Evolutionary conservation across 2,113 vertebrate genomes (phyloP).

Genomic region (Mohoua ochrocephala): DNA sequence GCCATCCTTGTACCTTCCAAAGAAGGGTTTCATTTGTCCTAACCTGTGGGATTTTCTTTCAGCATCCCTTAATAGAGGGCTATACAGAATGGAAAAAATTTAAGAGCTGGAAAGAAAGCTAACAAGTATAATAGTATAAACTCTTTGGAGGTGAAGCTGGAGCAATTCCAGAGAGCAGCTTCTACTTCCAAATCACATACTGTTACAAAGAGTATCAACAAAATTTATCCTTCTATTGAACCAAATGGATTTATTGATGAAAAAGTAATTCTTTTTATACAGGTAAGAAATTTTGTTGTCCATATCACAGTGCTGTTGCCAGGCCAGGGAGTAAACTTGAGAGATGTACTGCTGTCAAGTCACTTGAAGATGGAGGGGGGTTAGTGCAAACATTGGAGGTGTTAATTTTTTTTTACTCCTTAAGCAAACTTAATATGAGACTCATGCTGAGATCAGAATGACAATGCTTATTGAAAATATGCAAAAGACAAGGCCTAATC

Average conservation of each 20-base stretch:
- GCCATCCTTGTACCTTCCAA: background rate
- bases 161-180: background rate
- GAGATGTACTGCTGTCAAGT: background rate
- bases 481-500: constrained; percentile 6
- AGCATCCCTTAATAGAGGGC: background rate
- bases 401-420: background rate
- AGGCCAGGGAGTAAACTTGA: background rate
- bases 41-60: background rate
- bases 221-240: background rate
- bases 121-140: background rate
- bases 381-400: background rate
- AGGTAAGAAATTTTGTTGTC: background rate
- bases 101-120: background rate
- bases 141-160: background rate
- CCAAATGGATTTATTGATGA: background rate
- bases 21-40: background rate
- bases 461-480: background rate
- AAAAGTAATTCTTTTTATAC: background rate
- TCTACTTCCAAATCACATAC: background rate
- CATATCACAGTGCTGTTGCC: background rate
- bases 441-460: background rate
- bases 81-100: background rate
- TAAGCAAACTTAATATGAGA: background rate
- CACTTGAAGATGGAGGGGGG: background rate
- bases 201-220: background rate